These are phyloP conservation scores for Chelon auratus DNA, from an alignment of 2,797 vertebrate species.

Conservation along the genomic window DNA sequence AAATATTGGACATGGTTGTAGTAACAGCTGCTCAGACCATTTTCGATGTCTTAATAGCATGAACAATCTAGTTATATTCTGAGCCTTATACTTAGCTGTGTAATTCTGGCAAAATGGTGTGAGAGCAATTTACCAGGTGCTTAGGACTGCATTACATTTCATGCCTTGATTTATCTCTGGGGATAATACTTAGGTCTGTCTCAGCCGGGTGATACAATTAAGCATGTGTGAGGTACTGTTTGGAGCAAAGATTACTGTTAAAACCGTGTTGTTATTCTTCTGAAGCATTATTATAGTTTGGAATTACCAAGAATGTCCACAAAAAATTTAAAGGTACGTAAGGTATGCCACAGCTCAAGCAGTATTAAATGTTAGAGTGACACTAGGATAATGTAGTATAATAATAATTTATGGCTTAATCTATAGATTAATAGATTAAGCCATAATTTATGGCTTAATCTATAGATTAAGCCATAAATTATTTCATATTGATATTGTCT, in stretches of 20 bases:
- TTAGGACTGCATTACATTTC: constrained; percentile 56
- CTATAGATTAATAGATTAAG: too few species aligned
- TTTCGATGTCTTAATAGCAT: constrained; percentile 38
- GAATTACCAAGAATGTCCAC: constrained; percentile 27
- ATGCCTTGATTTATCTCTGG: constrained; percentile 55
- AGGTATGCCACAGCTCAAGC: neutral
- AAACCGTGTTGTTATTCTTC: constrained; percentile 41
- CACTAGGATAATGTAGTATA: too few species aligned
- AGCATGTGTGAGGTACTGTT: constrained; percentile 40
- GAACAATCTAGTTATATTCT: constrained; percentile 40
- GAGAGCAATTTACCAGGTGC: constrained; percentile 50
- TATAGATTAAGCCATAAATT: too few species aligned
- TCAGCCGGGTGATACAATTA: constrained; percentile 52
- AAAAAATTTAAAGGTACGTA: constrained; percentile 10
- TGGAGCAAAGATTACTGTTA: constrained; percentile 39
- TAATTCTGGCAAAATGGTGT: constrained; percentile 45
- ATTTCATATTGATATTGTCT: too few species aligned
- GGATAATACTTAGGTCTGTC: constrained; percentile 30
- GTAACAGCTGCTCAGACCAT: constrained; percentile 12
- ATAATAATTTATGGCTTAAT: too few species aligned
- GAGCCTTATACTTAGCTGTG: constrained; percentile 30
- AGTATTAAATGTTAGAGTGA: neutral
- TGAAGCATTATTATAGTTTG: constrained; percentile 20
- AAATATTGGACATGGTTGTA: constrained; percentile 28
- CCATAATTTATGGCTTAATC: too few species aligned